Base-by-base conservation (phyloP, 2,888 invertebrate genomes). In the Ectropis crepuscularia region DNA sequence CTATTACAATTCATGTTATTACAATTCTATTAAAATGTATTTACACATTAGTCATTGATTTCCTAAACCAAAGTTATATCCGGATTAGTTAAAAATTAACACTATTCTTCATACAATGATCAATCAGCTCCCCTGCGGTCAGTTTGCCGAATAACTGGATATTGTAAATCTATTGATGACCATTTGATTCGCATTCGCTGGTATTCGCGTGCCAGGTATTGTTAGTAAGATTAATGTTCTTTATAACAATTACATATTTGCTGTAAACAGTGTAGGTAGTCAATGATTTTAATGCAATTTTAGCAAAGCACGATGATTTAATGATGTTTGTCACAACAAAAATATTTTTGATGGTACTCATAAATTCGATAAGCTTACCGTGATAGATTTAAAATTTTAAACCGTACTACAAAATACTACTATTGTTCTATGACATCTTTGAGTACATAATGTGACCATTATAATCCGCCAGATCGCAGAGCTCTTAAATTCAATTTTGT, bases 121-220 rank as follows among this genome's bases (percentile, higher is more conserved):
- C 85, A 80, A 88, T 89, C 86, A 86, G 74, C 59, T 74, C 83
- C 81, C 85, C 80, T 74, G 83, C 77, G 85, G 86, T 84, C 87
- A 87, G 77, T 75, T 73, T 70, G 46, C 64, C 62, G 46, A 41
- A 62, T 53, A 79, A 73, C 72, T 77, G 74, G 76, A 70, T 74
- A 82, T 85, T 86, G 84, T 85, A 69, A 78, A 76, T 63, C 70
- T 71, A 80, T 79, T 77, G 55, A 42, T 57, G 79, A 79, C 81
- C 80, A 74, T 84, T 84, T 82, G 78, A 74, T 61, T 59, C 60
- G 61, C 50, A 69, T 68, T 72, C 70, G 0, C 6, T n/a, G 11
- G 11, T 41, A 41, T 75, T 72, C 87, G 82, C 80, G 81, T 82
- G 83, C 73, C 72, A 48, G 28, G 61, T 45, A 73, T 83, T 85